Conservation (phyloP, 2,888 invertebrate genomes). For the Serrognathus titanus region DNA sequence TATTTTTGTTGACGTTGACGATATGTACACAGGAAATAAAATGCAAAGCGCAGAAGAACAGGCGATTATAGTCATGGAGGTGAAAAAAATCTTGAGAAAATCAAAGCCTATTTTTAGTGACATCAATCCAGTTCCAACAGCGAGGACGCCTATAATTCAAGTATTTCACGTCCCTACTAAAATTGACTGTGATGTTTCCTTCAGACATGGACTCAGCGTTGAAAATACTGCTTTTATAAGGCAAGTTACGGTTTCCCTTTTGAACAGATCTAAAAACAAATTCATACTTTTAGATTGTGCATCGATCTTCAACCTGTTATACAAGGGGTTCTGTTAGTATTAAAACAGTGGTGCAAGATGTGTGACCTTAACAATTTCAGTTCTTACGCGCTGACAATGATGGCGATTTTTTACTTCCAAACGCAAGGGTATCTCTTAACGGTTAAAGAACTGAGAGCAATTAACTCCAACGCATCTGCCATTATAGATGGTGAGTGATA, state of each 20-base stretch:
- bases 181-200: slow-evolving; percentile 60
- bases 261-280: not conserved
- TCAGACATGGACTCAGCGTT: slow-evolving; percentile 57
- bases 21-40: slow-evolving; percentile 39
- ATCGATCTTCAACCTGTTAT: slow-evolving; percentile 49
- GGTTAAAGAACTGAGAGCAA: slow-evolving; percentile 42
- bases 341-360: slow-evolving; percentile 57
- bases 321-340: slow-evolving; percentile 53
- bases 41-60: slow-evolving; percentile 43
- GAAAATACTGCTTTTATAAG: slow-evolving; percentile 57
- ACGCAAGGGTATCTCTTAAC: slow-evolving; percentile 48
- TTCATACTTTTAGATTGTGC: slow-evolving; percentile 41
- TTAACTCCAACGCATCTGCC: slow-evolving; percentile 30
- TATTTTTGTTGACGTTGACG: slow-evolving; percentile 33
- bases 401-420: slow-evolving; percentile 61
- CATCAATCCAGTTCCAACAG: slow-evolving; percentile 48
- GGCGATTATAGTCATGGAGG: slow-evolving; percentile 36
- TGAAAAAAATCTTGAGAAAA: slow-evolving; percentile 21
- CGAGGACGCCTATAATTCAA: slow-evolving; percentile 60
- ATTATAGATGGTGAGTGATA: slow-evolving; percentile 47
- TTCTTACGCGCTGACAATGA: slow-evolving; percentile 57
- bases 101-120: slow-evolving; percentile 38
- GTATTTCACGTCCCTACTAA: slow-evolving; percentile 49
- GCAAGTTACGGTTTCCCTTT: slow-evolving; percentile 33
- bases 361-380: slow-evolving; percentile 45